These are phyloP conservation scores for Aphelenchoides besseyi DNA, from an alignment of 1,140 invertebrate species.

Conservation along the genomic window DNA sequence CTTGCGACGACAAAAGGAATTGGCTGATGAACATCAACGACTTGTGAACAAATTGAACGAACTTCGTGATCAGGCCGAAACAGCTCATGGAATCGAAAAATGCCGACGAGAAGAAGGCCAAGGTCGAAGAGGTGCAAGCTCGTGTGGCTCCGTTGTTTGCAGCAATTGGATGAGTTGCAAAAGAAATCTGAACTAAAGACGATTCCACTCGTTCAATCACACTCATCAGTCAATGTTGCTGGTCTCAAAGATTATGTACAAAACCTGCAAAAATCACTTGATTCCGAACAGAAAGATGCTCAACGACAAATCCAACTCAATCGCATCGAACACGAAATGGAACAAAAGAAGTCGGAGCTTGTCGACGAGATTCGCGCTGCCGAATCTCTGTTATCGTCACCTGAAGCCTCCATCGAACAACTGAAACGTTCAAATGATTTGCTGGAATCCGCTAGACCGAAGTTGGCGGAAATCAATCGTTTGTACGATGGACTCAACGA, in stretches of 20 bases:
- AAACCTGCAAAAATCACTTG: background rate
- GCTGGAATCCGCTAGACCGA: background rate
- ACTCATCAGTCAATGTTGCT: no score
- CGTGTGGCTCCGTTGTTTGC: background rate
- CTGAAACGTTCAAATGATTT: background rate
- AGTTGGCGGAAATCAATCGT: background rate
- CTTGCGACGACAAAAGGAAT: slow-evolving; percentile 3
- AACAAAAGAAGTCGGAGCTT: background rate
- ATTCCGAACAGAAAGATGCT: slow-evolving; percentile 7
- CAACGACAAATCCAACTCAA: background rate
- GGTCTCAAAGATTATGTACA: background rate
- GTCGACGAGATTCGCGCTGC: background rate
- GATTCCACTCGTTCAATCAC: no score
- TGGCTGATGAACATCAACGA: background rate
- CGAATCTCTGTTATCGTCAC: background rate
- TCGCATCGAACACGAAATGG: background rate
- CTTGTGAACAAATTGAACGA: background rate
- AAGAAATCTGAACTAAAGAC: background rate
- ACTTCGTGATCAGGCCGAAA: background rate
- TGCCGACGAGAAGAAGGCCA: background rate
- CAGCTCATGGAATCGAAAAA: background rate
- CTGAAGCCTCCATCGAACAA: background rate
- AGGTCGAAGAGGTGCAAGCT: background rate
- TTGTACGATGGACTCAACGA: background rate
- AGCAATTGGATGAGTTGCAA: background rate